Base-by-base conservation (phyloP, 2,797 vertebrate species). In the Erithacus rubecula region DNA sequence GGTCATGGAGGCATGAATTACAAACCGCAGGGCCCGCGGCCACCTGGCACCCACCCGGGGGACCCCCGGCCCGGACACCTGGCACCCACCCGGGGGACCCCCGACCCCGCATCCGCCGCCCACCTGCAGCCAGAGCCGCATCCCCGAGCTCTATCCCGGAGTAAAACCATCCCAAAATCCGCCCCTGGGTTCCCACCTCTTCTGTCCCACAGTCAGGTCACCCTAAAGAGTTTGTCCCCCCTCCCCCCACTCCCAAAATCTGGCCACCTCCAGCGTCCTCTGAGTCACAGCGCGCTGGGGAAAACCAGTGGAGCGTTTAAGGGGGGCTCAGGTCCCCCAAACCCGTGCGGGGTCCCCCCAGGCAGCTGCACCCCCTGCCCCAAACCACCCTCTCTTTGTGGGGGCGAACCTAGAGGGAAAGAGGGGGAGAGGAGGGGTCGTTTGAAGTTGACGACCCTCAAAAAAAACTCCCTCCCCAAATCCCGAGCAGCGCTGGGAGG, bases 131-230 rank as follows among this genome's bases (percentile, higher is more conserved):
- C 79, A 11, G 64, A 15, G 23, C 68, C 3, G 52, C 41, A 15
- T 46, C 60, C 46, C 43, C 41, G 41, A 41, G 41, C 41, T 41
- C 41, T 17, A 41, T 41, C 41, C 16, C 41, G 41, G 41, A 41
- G 16, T 16, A 41, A 17, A 41, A 4, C 41, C 41, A 17, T 46
- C 52, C 19, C 3, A 1, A 6, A 3, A 43, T 18, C 30, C 10
- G 2, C 2, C 12, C 34, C 1, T 2, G 41, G 46, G 34, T 3
- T 32, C 62, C 27, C 52, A 18, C 52, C 64, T 27, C 15, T 13
- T 37, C 10, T 11, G 41, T 10, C 64, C 26, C 59, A 2, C 12
- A 0, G 5, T 2, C 30, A 5, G 52, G 29, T 9, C 46, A 18
- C 37, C 64, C 30, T 51, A 16, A 14, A 16, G 19, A 1, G 4